Evolutionary conservation across 2,888 invertebrate species (phyloP).

Genomic region (Drosophila lacicola): DNA sequence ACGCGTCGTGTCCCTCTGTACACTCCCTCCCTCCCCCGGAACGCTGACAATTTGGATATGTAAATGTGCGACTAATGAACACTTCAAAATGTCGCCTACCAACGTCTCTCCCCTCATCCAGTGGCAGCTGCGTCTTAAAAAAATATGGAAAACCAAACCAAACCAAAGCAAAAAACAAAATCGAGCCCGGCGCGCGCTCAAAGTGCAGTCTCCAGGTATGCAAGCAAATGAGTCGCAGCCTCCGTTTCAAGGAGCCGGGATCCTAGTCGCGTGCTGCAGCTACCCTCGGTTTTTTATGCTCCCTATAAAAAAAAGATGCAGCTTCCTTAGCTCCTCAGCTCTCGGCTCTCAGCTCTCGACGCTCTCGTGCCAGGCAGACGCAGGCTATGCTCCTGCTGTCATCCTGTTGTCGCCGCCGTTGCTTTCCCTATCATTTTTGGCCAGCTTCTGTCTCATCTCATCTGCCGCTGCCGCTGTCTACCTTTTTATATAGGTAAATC

Average conservation of each 20-base stretch:
- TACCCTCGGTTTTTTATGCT: constrained; percentile 64
- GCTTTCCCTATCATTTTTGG: constrained; percentile 65
- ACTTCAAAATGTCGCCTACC: constrained; percentile 72
- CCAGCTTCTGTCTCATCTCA: constrained; percentile 44
- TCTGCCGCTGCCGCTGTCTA: constrained; percentile 53
- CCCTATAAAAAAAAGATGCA: constrained; percentile 55
- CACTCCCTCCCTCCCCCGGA: constrained; percentile 23
- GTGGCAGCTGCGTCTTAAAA: constrained; percentile 65
- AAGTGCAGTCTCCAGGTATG: constrained; percentile 69
- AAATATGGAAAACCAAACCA: constrained; percentile 24
- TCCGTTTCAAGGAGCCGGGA: constrained; percentile 38
- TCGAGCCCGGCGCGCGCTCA: constrained; percentile 43
- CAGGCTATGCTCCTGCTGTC: constrained; percentile 26
- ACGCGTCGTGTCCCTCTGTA: constrained; percentile 39
- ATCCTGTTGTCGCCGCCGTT: constrained; percentile 40
- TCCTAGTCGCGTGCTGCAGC: constrained; percentile 66
- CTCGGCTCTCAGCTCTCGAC: constrained; percentile 2
- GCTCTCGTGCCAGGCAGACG: constrained; percentile 67
- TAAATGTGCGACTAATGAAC: constrained; percentile 84
- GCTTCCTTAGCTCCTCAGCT: constrained; percentile 44
- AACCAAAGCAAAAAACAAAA: constrained; percentile 26
- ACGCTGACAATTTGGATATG: constrained; percentile 80
- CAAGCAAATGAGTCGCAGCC: constrained; percentile 41
- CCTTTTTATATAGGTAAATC: constrained; percentile 79
- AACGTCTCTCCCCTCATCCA: constrained; percentile 34